Conservation (phyloP, 2,113 vertebrate genomes). For the Semnopithecus entellus region DNA sequence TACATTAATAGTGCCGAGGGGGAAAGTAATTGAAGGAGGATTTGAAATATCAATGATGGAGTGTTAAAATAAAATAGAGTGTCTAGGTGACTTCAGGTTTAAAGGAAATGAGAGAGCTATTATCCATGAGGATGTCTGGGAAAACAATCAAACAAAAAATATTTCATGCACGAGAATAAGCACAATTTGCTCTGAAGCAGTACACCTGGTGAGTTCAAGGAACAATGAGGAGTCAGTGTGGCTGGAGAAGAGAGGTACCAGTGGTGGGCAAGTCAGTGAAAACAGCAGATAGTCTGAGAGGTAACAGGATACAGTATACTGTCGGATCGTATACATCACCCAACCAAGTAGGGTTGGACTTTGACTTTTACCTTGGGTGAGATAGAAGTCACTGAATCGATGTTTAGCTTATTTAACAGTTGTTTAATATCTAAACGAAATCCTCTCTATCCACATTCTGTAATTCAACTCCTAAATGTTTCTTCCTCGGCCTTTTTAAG, state of each 20-base stretch:
- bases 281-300: not conserved
- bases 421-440: not conserved
- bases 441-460: not conserved
- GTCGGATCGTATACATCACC: not conserved
- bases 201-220: not conserved
- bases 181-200: not conserved
- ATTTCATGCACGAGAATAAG: not conserved
- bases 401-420: not conserved
- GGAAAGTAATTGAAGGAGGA: not conserved
- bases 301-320: not conserved
- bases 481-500: conserved; percentile 6
- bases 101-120: not conserved
- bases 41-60: not conserved
- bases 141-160: not conserved
- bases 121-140: not conserved
- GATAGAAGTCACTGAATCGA: not conserved
- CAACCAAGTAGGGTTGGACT: not conserved
- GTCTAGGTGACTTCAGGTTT: not conserved
- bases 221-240: too few species aligned
- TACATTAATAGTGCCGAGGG: not conserved
- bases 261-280: not conserved
- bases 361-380: not conserved
- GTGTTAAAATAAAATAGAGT: not conserved
- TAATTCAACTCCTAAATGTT: not conserved
- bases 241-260: not conserved